Evolutionary conservation across 2,797 vertebrate genomes (phyloP).

Genomic region (Ispidina lecontei): DNA sequence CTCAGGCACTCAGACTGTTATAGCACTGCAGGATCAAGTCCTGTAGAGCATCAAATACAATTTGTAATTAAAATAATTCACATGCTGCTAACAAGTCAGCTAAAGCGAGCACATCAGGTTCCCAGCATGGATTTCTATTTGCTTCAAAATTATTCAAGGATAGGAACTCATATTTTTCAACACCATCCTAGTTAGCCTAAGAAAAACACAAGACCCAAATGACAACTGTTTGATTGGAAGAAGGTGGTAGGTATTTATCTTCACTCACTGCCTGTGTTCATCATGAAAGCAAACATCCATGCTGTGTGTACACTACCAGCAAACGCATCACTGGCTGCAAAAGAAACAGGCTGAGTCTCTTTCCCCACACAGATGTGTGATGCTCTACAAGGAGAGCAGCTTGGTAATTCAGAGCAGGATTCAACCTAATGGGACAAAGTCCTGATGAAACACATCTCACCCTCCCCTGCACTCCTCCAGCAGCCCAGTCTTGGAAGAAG

Average conservation of each 20-base stretch:
- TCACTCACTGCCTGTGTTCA: slow-evolving; percentile 26
- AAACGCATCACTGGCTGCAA: background rate
- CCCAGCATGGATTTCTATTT: slow-evolving; percentile 79
- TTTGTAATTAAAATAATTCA: slow-evolving; percentile 73
- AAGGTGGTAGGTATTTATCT: slow-evolving; percentile 51
- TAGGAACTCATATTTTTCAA: slow-evolving; percentile 60
- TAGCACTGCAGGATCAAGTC: background rate
- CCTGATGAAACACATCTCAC: background rate
- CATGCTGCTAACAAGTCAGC: slow-evolving; percentile 69
- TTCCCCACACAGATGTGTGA: rapidly evolving
- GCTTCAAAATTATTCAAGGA: slow-evolving; percentile 73
- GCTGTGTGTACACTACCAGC: slow-evolving; percentile 14
- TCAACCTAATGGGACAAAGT: background rate
- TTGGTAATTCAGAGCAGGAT: background rate
- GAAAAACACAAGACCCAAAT: slow-evolving; percentile 62
- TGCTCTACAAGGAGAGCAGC: background rate
- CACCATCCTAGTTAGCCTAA: slow-evolving; percentile 63
- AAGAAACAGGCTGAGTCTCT: background rate
- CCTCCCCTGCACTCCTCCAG: background rate
- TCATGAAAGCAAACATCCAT: slow-evolving; percentile 53
- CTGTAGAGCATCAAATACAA: slow-evolving; percentile 35
- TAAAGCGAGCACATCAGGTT: slow-evolving; percentile 73
- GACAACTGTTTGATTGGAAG: slow-evolving; percentile 1
- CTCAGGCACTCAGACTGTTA: background rate
- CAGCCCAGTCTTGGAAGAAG: background rate